Base-by-base conservation (phyloP, 2,113 vertebrate species). In the Rynchops niger region DNA sequence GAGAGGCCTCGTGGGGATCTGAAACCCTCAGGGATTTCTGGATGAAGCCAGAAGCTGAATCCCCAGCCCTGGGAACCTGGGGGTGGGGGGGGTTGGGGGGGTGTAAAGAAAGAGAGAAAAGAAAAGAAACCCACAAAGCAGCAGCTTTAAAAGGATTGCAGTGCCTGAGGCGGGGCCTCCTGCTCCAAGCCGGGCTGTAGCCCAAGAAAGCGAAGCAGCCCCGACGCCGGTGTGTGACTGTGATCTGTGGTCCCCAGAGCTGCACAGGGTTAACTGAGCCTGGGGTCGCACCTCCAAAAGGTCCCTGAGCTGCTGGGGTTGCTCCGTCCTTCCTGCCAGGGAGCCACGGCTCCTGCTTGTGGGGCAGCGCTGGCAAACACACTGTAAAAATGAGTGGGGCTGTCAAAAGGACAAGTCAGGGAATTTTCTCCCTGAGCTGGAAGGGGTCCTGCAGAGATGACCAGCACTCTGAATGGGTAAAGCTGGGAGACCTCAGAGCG, bases 1-100 rank as follows among this genome's bases (percentile, higher is more conserved):
- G 93, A 95, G 96, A 97, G 94, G 97, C 97, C 96, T 95, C 89
- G 72, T 87, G 96, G 95, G 96, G 96, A 95, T 95, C 70, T 94
- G 86, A 97, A 95, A 95, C 95, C 96, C 93, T 96, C 94, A 29
- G 95, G 96, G 94, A 97, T 93, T 96, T 95, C 91, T 95, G 86
- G 88, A 96, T 92, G 95, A 93, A 88, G 95, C 88, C 96, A 95
- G 86, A 93, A 94, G 88, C 88, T 93, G 95, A 95, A 95, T 91
- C 95, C 83, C 70, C 91, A 91, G 81, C 77, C 95, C 94, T 95
- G 96, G 94, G 94, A 97, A 97, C 92, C 88, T 88, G 95, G 6
- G 14, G n/a, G n/a, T n/a, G 32, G 9, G 22, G 9, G 1, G 0
- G 50, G 32, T n/a, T n/a, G 8, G 6, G 21, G 1, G 19, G 3